Evolutionary conservation across 2,888 invertebrate genomes (phyloP), one percentile per base, ranked within the genome.

Genomic region (Dasypogon diadema): DNA sequence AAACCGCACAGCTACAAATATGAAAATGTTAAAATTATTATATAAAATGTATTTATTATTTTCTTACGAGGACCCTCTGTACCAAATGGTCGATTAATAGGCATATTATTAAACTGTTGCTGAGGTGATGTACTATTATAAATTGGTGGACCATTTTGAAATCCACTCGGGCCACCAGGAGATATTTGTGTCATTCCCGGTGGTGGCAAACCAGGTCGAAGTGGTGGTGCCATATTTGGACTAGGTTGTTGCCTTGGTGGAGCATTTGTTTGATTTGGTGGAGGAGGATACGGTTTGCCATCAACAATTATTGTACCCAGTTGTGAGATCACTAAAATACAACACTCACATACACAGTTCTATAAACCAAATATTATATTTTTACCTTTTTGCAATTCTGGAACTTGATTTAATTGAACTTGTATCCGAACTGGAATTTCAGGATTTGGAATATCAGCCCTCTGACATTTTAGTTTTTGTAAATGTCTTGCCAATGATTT

Each of bases 381-480:
- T 16, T 72, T 81, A 92, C 92, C 92, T 88, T 93, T 91, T 81
- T 93, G 89, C 75, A 94, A 88, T 83, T 94, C 94, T 65, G 92
- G 91, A 81, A 94, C 91, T 87, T 93, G 93, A 84, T 94, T 94
- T 79, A 94, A 87, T 37, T 92, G 91, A 76, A 94, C 88, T 84
- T 92, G 90, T 84, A 95, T 94, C 82, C 94, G 89, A 79, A 95
- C 94, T 37, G 94, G 94, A 80, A 95, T 93, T 87, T 95, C 94
- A 16, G 95, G 95, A 89, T 95, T 95, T 79, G 95, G 95, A 83
- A 95, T 94, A 87, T 95, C 94, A 2, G 94, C 94, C 81, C 94
- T 89, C 78, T 93, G 91, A 81, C 91, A 91, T 87, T 94, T 95
- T 82, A 95, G 91, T 83, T 94, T 89, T 85, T 93, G 93, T 81